phyloP scores from a whole-genome alignment of 2,888 invertebrate genomes.

The Caenorhabditis zanzibari region DNA sequence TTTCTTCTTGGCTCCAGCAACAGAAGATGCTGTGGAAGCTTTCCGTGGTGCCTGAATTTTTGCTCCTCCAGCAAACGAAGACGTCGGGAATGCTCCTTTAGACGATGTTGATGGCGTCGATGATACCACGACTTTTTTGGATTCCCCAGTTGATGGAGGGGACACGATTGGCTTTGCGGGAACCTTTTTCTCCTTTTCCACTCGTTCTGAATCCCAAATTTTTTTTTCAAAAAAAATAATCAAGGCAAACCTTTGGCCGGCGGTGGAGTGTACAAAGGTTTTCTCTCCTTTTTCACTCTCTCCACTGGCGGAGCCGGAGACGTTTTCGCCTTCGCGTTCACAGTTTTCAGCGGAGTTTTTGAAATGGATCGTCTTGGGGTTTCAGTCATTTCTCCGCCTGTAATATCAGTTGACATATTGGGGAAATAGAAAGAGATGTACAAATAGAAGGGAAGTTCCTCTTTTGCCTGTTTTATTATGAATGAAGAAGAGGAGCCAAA shows the following conservation, averaged over 20 bases:
- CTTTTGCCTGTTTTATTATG: slow-evolving; percentile 50
- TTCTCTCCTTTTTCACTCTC: slow-evolving; percentile 69
- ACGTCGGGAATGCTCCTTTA: slow-evolving; percentile 61
- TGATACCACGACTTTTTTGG: slow-evolving; percentile 37
- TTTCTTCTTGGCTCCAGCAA: slow-evolving; percentile 37
- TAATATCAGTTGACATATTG: slow-evolving; percentile 17
- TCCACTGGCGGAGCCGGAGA: slow-evolving; percentile 66
- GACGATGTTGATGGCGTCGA: slow-evolving; percentile 36
- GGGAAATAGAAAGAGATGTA: too few relatives aligned
- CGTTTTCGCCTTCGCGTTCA: slow-evolving; percentile 54
- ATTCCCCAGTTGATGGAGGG: slow-evolving; percentile 29
- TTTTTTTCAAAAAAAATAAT: not conserved
- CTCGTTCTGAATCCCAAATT: slow-evolving; percentile 56
- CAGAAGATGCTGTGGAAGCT: slow-evolving; percentile 39
- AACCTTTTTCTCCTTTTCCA: slow-evolving; percentile 62
- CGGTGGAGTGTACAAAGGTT: slow-evolving; percentile 72
- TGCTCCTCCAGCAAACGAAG: slow-evolving; percentile 72
- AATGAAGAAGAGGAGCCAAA: slow-evolving; percentile 21
- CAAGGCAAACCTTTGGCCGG: slow-evolving; percentile 67
- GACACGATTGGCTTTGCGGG: slow-evolving; percentile 32
- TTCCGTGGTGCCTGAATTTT: slow-evolving; percentile 37
- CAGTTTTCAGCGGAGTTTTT: slow-evolving; percentile 66
- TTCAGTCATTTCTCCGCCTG: slow-evolving; percentile 58
- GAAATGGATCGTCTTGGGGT: slow-evolving; percentile 40
- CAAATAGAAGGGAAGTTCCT: slow-evolving; percentile 15